phyloP scores from a whole-genome alignment of 2,797 vertebrate species.

The Alectoris magna region DNA sequence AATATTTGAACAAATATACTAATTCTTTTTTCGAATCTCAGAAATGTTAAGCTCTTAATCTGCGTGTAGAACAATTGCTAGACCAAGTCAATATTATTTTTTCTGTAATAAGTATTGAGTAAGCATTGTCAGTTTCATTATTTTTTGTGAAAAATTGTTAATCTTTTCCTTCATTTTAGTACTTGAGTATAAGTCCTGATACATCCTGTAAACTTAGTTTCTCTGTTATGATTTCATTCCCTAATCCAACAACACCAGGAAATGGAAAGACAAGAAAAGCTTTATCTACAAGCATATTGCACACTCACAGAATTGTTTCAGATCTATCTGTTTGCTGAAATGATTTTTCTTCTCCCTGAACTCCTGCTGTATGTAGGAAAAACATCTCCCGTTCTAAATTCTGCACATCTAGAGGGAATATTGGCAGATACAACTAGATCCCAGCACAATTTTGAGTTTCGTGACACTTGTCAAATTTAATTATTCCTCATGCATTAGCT shows the following conservation, averaged over 20 bases:
- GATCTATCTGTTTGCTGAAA: not conserved
- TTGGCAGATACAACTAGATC: not conserved
- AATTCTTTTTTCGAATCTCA: not conserved
- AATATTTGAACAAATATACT: not conserved
- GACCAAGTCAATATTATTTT: not conserved
- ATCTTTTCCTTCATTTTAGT: not conserved
- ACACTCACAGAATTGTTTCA: not conserved
- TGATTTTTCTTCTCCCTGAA: not conserved
- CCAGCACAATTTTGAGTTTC: not conserved
- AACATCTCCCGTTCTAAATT: not conserved
- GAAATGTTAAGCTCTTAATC: not conserved
- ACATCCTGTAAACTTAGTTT: not conserved
- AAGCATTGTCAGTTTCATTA: not conserved
- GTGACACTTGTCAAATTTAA: slow-evolving; percentile 9
- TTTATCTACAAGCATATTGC: not conserved
- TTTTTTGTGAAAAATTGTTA: not conserved
- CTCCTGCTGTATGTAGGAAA: not conserved
- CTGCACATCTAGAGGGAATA: not conserved
- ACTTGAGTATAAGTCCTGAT: not conserved
- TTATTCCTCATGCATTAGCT: not conserved
- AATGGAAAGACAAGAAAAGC: not conserved
- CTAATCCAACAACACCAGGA: not conserved
- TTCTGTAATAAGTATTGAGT: not conserved
- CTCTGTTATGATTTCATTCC: not conserved
- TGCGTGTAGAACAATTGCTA: not conserved